Evolutionary conservation across 2,888 invertebrate genomes (phyloP).

Genomic region (Lasioglossum vierecki): DNA sequence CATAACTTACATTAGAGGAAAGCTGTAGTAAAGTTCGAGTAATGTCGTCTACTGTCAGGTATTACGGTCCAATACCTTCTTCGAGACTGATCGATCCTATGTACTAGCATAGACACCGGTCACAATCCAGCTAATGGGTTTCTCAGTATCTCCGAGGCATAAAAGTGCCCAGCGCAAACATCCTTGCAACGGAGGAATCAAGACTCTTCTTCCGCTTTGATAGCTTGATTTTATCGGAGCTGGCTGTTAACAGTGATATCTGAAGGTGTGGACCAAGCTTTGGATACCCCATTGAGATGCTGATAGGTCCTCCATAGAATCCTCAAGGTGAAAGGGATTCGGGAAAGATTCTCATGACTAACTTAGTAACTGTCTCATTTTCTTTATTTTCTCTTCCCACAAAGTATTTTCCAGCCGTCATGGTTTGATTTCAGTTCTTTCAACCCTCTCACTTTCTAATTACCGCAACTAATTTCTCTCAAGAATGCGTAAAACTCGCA

Average conservation of each 20-base stretch:
- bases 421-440: not conserved
- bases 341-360: not conserved
- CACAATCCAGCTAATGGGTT: not conserved
- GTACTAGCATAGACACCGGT: not conserved
- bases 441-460: not conserved
- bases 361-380: not conserved
- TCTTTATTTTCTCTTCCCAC: not conserved
- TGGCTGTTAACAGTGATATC: not conserved
- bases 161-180: not conserved
- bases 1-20: not conserved
- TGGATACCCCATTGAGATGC: not conserved
- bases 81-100: not conserved
- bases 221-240: not conserved
- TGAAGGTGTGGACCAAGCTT: not conserved
- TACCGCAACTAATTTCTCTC: not conserved
- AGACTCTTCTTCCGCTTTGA: not conserved
- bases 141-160: not conserved
- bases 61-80: not conserved
- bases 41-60: not conserved
- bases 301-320: slow-evolving; percentile 3
- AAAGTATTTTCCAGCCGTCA: not conserved
- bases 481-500: too few species aligned
- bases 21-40: not conserved
- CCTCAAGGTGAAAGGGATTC: not conserved
- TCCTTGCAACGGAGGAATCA: not conserved